A percentile compares a stretch with the other conserved stretches of the same genome.
Evolutionary conservation across 2,888 invertebrate species (phyloP).

Genomic region (Drosophila paracracens): DNA sequence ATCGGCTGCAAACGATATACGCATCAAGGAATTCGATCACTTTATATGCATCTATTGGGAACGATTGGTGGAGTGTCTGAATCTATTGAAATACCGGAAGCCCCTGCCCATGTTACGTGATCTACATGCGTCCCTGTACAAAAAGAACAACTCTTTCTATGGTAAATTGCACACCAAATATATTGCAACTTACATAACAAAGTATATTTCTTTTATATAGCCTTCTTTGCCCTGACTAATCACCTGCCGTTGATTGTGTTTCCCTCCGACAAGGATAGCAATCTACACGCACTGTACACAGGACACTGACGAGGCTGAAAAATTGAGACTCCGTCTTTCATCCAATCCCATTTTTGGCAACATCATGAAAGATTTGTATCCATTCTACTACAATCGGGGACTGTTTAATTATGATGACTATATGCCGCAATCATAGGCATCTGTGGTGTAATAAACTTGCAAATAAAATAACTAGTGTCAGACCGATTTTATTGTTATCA

Average conservation of each 20-base stretch:
- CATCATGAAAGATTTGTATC: conserved; percentile 72
- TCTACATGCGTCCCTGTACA: conserved; percentile 70
- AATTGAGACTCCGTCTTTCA: conserved; percentile 53
- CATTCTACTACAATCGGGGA: conserved; percentile 78
- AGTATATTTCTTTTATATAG: conserved; percentile 34
- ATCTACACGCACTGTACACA: conserved; percentile 55
- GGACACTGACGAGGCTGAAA: conserved; percentile 56
- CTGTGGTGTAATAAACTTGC: background rate
- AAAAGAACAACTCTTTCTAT: conserved; percentile 66
- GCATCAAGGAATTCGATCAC: conserved; percentile 75
- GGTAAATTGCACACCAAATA: conserved; percentile 36
- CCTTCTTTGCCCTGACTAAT: conserved; percentile 59
- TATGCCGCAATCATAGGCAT: background rate
- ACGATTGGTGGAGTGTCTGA: conserved; percentile 75
- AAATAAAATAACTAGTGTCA: background rate
- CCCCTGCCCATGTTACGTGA: conserved; percentile 75
- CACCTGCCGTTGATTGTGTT: conserved; percentile 62
- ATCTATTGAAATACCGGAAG: conserved; percentile 68
- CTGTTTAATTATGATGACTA: conserved; percentile 63
- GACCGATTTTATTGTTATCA: background rate
- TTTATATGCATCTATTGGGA: conserved; percentile 81
- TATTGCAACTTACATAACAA: background rate
- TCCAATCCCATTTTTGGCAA: conserved; percentile 67
- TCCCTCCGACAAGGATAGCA: conserved; percentile 73
- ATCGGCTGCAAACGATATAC: conserved; percentile 71